Conservation (phyloP, 2,888 invertebrate genomes). For the Cephus rjabovi region DNA sequence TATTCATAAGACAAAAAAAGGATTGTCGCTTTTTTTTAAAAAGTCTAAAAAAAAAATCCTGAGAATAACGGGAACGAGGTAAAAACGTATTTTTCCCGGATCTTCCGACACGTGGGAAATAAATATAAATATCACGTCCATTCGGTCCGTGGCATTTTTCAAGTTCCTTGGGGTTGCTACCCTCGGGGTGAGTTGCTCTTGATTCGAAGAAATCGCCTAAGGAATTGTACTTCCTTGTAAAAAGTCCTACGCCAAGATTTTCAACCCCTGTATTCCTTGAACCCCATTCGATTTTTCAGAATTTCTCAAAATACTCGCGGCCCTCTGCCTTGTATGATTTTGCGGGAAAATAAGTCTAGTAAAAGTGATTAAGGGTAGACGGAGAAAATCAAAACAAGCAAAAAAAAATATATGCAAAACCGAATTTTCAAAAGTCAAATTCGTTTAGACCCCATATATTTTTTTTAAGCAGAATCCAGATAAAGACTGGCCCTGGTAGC, state of each 20-base stretch:
- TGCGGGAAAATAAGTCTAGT: background rate
- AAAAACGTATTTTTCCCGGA: background rate
- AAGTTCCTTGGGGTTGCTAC: background rate
- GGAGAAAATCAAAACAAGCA: too few relatives aligned
- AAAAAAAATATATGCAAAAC: too few relatives aligned
- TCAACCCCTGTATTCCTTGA: background rate
- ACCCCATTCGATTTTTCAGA: background rate
- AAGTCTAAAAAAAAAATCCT: background rate
- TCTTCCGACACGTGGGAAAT: background rate
- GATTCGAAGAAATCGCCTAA: background rate
- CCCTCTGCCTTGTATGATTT: background rate
- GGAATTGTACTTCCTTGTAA: background rate
- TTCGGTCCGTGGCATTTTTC: background rate
- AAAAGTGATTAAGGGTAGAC: background rate
- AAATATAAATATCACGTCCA: background rate
- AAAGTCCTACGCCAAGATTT: background rate
- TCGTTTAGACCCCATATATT: too few relatives aligned
- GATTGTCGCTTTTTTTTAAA: constrained; percentile 21
- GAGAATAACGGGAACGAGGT: background rate
- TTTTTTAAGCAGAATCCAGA: too few relatives aligned
- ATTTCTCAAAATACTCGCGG: background rate
- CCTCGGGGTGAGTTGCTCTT: background rate
- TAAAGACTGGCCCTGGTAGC: background rate
- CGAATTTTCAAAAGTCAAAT: background rate
- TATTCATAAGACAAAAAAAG: background rate